Evolutionary conservation across 2,797 vertebrate species (phyloP), one percentile per base, ranked within the genome.

Genomic region (Propithecus perrieri): DNA sequence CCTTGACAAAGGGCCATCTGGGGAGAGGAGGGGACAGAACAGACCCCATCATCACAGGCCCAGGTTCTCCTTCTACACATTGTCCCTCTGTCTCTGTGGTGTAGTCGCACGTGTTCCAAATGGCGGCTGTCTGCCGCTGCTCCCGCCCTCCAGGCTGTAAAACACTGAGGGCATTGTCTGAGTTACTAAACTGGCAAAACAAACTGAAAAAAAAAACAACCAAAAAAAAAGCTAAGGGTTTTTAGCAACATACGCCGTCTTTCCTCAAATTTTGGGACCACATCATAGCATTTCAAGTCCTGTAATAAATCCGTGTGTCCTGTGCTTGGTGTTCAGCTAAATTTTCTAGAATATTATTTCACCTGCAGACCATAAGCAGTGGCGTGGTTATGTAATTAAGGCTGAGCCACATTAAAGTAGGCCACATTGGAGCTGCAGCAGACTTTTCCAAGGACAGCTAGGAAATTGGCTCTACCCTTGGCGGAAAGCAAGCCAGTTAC

Each of bases 101-200:
- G 6, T 4, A 13, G 17, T 59, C 28, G 28, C 35, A 46, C 35
- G 24, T 10, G 7, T 30, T 50, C 43, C 26, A 67, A 35, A 30
- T 1, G 43, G 57, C 0, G 4, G 14, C 14, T 3, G 7, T 2
- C 69, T 10, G 22, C 30, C 5, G 2, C 26, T 24, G 11, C 33
- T 46, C 3, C 15, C 1, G 24, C 35, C 12, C 28, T 5, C n/a
- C 7, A 14, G 6, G 1, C 48, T 48, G 13, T 0, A 85, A 84
- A 35, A 33, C 22, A n/a, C 30, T 6, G 8, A 65, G 24, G 18
- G 1, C 15, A 9, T 72, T 50, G 38, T 26, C 1, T n/a, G 50
- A 76, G 13, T 41, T 80, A 61, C 9, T 78, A 33, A 41, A 55
- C 71, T 46, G n/a, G 0, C 2, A 84, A 91, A 72, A 48, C 2